phyloP scores from a whole-genome alignment of 2,888 invertebrate genomes.

The Sinelater perroti region DNA sequence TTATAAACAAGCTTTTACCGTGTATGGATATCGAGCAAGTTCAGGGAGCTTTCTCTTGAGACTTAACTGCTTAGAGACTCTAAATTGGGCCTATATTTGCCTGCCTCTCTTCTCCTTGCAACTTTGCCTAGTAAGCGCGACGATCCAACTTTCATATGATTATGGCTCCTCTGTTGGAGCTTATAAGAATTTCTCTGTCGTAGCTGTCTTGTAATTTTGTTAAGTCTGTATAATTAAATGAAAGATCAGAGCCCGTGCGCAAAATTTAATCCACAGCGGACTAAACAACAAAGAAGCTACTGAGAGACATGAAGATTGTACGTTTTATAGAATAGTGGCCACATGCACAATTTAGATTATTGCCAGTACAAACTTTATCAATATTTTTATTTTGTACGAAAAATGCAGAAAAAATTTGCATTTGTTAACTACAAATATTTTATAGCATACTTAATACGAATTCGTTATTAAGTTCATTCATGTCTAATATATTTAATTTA shows the following conservation, averaged over 20 bases:
- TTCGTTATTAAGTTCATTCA: too few species aligned
- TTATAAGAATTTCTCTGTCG: conserved; percentile 21
- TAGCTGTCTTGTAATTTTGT: conserved; percentile 11
- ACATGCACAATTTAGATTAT: too few species aligned
- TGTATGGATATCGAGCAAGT: conserved; percentile 21
- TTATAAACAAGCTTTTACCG: conserved; percentile 21
- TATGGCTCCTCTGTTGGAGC: conserved; percentile 18
- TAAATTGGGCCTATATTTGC: conserved; percentile 23
- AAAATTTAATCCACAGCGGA: too few species aligned
- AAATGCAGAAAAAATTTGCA: too few species aligned
- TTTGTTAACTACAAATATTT: too few species aligned
- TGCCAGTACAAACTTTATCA: too few species aligned
- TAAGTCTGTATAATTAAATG: conserved; percentile 11
- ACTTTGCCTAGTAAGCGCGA: conserved; percentile 18
- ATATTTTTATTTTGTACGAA: too few species aligned
- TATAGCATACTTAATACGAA: too few species aligned
- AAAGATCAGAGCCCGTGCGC: neutral
- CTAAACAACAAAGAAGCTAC: too few species aligned
- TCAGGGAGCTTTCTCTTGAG: conserved; percentile 20
- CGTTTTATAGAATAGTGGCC: too few species aligned
- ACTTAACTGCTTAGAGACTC: conserved; percentile 20
- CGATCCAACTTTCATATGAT: conserved; percentile 17
- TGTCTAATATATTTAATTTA: too few species aligned
- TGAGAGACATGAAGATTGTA: too few species aligned
- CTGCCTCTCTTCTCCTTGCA: conserved; percentile 14